A percentile compares a stretch with the other conserved stretches of the same genome.
phyloP scores from a whole-genome alignment of 2,797 vertebrate species.

The Antrozous pallidus region DNA sequence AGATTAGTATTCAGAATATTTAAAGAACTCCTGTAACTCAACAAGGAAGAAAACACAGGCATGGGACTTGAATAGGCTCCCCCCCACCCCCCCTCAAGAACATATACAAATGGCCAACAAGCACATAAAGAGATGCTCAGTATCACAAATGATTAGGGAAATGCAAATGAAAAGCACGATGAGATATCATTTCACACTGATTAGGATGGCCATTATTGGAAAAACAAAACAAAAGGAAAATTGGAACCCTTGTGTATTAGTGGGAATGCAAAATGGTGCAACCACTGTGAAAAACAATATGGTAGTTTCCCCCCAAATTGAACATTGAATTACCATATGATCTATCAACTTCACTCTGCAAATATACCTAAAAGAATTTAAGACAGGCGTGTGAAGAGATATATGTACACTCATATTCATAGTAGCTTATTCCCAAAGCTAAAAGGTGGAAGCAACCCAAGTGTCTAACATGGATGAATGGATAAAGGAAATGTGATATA shows the following conservation, averaged over 20 bases:
- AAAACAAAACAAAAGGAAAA: background rate
- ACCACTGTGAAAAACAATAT: background rate
- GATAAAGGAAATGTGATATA: background rate
- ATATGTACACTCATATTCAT: background rate
- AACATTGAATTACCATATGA: background rate
- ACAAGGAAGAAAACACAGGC: background rate
- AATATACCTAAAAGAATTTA: background rate
- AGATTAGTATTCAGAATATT: background rate
- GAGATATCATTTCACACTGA: background rate
- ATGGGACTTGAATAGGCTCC: background rate
- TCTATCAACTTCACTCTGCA: background rate
- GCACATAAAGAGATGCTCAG: background rate
- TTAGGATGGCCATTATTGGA: background rate
- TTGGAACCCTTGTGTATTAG: background rate
- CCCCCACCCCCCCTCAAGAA: background rate
- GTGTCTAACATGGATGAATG: no score
- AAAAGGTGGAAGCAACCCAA: background rate
- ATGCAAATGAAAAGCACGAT: background rate
- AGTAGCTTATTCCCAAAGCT: background rate
- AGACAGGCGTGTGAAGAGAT: background rate
- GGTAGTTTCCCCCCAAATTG: background rate
- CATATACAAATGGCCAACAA: background rate
- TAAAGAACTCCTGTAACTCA: background rate
- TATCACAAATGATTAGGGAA: background rate
- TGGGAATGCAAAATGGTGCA: background rate